Percentiles rank a stretch among this genome's conserved stretches.
phyloP scores from a whole-genome alignment of 2,888 invertebrate species.

The Drosophila macrospina region DNA sequence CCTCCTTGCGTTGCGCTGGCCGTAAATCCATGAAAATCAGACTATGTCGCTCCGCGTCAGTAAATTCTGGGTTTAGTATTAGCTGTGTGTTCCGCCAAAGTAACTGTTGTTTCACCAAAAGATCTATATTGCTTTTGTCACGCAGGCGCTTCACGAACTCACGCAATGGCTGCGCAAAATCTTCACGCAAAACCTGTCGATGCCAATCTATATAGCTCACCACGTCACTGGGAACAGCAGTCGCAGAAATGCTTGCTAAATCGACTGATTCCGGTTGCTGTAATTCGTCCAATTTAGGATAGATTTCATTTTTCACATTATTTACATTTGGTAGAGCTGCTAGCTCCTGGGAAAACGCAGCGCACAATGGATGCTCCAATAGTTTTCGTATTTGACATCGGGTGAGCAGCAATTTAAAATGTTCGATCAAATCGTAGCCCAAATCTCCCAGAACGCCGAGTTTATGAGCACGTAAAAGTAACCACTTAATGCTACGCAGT shows the following conservation, averaged over 20 bases:
- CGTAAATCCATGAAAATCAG: conserved; percentile 76
- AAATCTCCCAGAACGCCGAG: conserved; percentile 33
- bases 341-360: conserved; percentile 44
- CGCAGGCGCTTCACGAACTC: conserved; percentile 82
- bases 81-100: conserved; percentile 69
- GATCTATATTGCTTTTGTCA: not conserved
- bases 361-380: conserved; percentile 25
- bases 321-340: not conserved
- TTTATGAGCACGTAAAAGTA: conserved; percentile 65
- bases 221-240: conserved; percentile 6
- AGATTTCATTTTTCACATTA: conserved; percentile 83
- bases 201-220: conserved; percentile 92
- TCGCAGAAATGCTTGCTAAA: conserved; percentile 87
- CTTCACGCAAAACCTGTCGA: conserved; percentile 91
- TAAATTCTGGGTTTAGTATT: conserved; percentile 71
- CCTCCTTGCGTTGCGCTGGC: conserved; percentile 30
- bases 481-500: conserved; percentile 58
- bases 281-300: conserved; percentile 86
- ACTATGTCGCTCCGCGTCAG: conserved; percentile 68
- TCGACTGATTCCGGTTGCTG: conserved; percentile 75
- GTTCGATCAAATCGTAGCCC: conserved; percentile 51
- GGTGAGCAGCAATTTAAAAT: conserved; percentile 54
- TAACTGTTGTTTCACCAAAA: conserved; percentile 28
- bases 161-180: conserved; percentile 91
- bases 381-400: conserved; percentile 16